Conservation (phyloP, 2,113 vertebrate species). For the Rynchops niger region DNA sequence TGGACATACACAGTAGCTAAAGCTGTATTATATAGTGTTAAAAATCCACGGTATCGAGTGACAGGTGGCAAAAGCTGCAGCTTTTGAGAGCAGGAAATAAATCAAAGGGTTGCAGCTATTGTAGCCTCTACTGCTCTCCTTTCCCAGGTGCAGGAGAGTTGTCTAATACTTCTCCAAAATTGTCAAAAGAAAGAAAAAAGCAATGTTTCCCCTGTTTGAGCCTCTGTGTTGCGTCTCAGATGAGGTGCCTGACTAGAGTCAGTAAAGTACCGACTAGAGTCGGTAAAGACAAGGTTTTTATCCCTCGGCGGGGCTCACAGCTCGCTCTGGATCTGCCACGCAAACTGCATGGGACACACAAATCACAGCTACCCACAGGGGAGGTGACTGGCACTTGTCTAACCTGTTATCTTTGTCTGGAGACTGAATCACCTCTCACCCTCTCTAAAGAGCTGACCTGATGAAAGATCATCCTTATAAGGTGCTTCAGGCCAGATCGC, state of each 20-base stretch:
- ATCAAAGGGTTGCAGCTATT: neutral
- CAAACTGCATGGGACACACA: neutral
- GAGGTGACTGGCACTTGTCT: neutral
- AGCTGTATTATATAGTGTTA: neutral
- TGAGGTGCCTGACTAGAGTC: neutral
- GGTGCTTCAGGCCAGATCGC: neutral
- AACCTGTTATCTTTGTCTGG: neutral
- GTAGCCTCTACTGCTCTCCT: neutral
- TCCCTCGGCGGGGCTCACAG: neutral
- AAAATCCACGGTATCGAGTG: neutral
- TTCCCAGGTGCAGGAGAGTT: neutral
- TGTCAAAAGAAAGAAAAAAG: neutral
- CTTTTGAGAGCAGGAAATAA: neutral
- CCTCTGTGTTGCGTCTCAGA: neutral
- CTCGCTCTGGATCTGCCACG: neutral
- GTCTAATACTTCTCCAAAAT: neutral
- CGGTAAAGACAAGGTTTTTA: neutral
- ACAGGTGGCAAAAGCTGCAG: neutral
- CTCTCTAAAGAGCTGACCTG: neutral
- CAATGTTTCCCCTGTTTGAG: neutral
- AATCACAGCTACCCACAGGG: neutral
- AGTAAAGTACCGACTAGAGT: neutral
- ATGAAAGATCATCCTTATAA: accelerated
- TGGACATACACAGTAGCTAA: neutral
- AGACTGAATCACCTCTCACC: neutral